Evolutionary conservation across 2,888 invertebrate genomes (phyloP).

Genomic region (Drosophila birchii): DNA sequence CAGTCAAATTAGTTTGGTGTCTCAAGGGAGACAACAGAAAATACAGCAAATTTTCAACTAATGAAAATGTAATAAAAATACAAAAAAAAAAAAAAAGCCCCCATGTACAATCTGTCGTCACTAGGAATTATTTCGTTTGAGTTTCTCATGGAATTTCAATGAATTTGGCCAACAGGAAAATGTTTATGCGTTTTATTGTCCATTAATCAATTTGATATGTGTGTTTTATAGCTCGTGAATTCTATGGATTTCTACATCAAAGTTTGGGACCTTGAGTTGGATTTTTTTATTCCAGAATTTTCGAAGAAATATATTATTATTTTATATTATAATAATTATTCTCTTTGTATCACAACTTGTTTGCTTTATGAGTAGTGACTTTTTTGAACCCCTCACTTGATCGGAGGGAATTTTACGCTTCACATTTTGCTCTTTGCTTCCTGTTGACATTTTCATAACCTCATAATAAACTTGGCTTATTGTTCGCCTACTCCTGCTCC

Average conservation of each 20-base stretch:
- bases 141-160: neutral
- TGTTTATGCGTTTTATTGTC: conserved; percentile 4
- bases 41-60: conserved; percentile 13
- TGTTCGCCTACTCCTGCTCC: conserved; percentile 22
- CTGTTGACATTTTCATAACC: conserved; percentile 41
- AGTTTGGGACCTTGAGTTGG: neutral
- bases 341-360: neutral
- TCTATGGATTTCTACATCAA: neutral
- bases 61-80: conserved; percentile 11
- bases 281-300: neutral
- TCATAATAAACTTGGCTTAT: conserved; percentile 31
- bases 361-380: neutral
- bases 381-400: conserved; percentile 3
- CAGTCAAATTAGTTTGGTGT: conserved; percentile 13
- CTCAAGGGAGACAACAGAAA: neutral
- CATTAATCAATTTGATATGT: conserved; percentile 6
- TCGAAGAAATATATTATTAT: neutral
- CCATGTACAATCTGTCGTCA: too few species aligned
- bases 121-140: neutral
- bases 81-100: neutral
- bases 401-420: conserved; percentile 8
- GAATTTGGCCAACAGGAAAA: neutral
- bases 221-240: neutral
- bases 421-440: conserved; percentile 22
- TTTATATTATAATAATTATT: neutral